Percentiles rank a stretch among this genome's conserved stretches.
phyloP scores from a whole-genome alignment of 2,797 vertebrate genomes.

The Diplodus sargus region DNA sequence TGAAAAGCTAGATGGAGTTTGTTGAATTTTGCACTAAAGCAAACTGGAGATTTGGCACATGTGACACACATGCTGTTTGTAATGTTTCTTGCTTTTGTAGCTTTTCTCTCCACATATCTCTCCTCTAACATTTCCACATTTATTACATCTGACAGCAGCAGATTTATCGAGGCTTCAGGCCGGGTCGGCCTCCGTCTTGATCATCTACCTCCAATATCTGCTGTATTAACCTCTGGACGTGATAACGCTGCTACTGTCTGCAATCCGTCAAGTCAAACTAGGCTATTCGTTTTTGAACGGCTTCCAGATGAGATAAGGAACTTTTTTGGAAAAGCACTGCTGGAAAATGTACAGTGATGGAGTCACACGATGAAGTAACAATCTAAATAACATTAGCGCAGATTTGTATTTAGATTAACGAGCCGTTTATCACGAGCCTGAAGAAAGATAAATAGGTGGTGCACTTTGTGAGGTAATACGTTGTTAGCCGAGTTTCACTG shows the following conservation, averaged over 20 bases:
- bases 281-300: slow-evolving; percentile 16
- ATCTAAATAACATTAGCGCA: slow-evolving; percentile 48
- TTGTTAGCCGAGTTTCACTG: slow-evolving; percentile 29
- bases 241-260: slow-evolving; percentile 48
- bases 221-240: slow-evolving; percentile 32
- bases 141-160: slow-evolving; percentile 20
- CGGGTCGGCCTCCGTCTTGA: slow-evolving; percentile 8
- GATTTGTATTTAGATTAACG: slow-evolving; percentile 67
- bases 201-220: slow-evolving; percentile 28
- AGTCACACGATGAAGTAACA: slow-evolving; percentile 42
- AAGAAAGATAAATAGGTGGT: slow-evolving; percentile 56
- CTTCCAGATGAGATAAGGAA: slow-evolving; percentile 55
- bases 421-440: slow-evolving; percentile 43
- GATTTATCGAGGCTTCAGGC: not conserved
- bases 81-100: not conserved
- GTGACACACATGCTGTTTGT: not conserved
- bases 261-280: slow-evolving; percentile 53
- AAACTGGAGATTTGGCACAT: not conserved
- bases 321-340: slow-evolving; percentile 37
- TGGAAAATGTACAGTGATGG: slow-evolving; percentile 50
- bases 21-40: not conserved
- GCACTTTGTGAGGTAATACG: slow-evolving; percentile 43
- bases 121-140: slow-evolving; percentile 5
- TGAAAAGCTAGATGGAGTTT: not conserved
- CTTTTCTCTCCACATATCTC: not conserved